Conservation (phyloP, 2,797 vertebrate species). For the Labeo calbasu region DNA sequence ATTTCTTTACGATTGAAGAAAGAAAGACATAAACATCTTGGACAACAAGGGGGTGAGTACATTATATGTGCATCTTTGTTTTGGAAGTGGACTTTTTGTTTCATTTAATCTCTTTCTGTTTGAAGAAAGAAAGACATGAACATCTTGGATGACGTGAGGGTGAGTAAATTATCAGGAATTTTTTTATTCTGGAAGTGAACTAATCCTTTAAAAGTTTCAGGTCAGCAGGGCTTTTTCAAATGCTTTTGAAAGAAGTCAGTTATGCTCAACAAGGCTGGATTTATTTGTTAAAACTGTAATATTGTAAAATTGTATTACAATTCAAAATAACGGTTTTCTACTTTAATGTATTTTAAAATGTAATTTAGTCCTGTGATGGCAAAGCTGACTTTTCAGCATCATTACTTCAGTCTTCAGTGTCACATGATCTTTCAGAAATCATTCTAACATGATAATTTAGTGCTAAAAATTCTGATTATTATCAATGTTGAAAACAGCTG, state of each 20-base stretch:
- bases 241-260: background rate
- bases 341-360: background rate
- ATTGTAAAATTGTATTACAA: background rate
- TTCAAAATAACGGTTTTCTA: too few relatives aligned
- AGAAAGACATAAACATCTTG: too few relatives aligned
- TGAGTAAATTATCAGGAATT: too few relatives aligned
- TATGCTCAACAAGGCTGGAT: background rate
- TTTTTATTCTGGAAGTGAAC: too few relatives aligned
- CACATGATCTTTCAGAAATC: background rate
- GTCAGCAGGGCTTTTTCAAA: background rate
- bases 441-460: background rate
- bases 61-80: too few relatives aligned
- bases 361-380: background rate
- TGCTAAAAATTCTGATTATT: background rate
- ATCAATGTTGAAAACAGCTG: background rate
- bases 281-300: background rate
- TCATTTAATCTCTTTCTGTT: too few relatives aligned
- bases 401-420: background rate
- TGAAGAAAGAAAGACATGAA: too few relatives aligned
- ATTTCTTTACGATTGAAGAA: too few relatives aligned
- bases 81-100: too few relatives aligned
- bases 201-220: background rate
- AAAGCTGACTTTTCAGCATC: background rate
- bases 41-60: too few relatives aligned
- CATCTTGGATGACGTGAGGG: too few relatives aligned